These are phyloP conservation scores for Thaleichthys pacificus DNA, from an alignment of 2,797 vertebrate genomes.

Conservation along the genomic window DNA sequence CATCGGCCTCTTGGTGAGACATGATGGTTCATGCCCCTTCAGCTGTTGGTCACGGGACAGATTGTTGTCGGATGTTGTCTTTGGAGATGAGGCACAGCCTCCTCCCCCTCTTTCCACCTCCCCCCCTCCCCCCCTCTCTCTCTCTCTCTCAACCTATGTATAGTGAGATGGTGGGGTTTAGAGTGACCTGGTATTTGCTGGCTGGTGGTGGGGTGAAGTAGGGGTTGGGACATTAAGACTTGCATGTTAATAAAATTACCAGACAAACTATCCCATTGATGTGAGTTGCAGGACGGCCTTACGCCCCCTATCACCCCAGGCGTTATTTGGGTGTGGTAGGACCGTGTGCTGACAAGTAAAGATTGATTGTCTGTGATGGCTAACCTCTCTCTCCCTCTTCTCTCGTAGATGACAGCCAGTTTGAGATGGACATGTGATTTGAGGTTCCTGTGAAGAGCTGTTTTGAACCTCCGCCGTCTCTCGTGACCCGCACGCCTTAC, in stretches of 20 bases:
- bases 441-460: conserved; percentile 77
- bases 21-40: not conserved
- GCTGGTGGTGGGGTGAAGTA: conserved; percentile 26
- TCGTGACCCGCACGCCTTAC: conserved; percentile 58
- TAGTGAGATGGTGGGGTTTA: conserved; percentile 29
- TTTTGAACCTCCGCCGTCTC: conserved; percentile 58
- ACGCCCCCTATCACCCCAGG: not conserved
- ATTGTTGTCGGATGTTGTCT: conserved; percentile 15
- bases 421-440: conserved; percentile 84
- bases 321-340: not conserved
- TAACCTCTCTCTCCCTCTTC: conserved; percentile 8
- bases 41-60: conserved; percentile 7
- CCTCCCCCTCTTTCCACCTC: not conserved
- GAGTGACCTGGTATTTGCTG: conserved; percentile 19
- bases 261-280: no score
- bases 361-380: conserved; percentile 16
- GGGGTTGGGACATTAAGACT: not conserved
- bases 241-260: no score
- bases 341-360: not conserved
- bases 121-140: conserved; percentile 5
- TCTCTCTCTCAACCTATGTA: conserved; percentile 24
- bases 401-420: conserved; percentile 78
- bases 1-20: not conserved
- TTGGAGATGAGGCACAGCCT: not conserved
- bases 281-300: not conserved